Evolutionary conservation across 2,888 invertebrate species (phyloP), one percentile per base, ranked within the genome.

Genomic region (Carterocephalus palaemon): DNA sequence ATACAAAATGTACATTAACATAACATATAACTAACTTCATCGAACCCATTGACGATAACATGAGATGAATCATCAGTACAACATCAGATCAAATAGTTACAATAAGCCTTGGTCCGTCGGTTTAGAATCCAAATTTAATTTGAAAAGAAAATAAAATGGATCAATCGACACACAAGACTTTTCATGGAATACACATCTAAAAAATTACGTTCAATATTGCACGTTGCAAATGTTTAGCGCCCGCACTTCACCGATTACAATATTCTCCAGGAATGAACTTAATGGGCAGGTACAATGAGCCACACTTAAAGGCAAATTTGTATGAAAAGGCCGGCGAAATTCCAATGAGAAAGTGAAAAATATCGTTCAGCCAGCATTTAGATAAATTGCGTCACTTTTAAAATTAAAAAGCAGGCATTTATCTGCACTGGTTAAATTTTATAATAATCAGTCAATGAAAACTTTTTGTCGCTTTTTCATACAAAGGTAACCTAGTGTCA

Each of bases 1-100:
- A 73, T 82, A 83, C 74, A 81, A 64, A 70, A 75, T 82, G 65
- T 80, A 83, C 79, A 83, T 56, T 61, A 61, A 64, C 59, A 59
- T 64, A 65, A 48, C 37, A 47, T 47, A 51, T 53, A 48, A 48
- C 48, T 48, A 43, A 45, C 28, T 20, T 22, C 3, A 42, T 19
- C 26, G 26, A 22, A 36, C 15, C 15, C 9, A 34, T 43, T 23
- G 56, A 61, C 54, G 52, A 53, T 42, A 50, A 54, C 48, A 52
- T 61, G 64, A 67, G 59, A 64, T 59, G 55, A 60, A 56, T 53
- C 60, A 61, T 62, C 61, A 64, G 55, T 57, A 59, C 54, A 52
- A 52, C 56, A 68, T 71, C 71, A 71, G 71, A 70, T 70, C 70
- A 62, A 64, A 59, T 54, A 53, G 54, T 55, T 52, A 56, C 42